Percentiles rank a stretch among this genome's conserved stretches.
These are phyloP conservation scores for Mastacembelus armatus DNA, from an alignment of 2,797 vertebrate genomes.

Conservation along the genomic window DNA sequence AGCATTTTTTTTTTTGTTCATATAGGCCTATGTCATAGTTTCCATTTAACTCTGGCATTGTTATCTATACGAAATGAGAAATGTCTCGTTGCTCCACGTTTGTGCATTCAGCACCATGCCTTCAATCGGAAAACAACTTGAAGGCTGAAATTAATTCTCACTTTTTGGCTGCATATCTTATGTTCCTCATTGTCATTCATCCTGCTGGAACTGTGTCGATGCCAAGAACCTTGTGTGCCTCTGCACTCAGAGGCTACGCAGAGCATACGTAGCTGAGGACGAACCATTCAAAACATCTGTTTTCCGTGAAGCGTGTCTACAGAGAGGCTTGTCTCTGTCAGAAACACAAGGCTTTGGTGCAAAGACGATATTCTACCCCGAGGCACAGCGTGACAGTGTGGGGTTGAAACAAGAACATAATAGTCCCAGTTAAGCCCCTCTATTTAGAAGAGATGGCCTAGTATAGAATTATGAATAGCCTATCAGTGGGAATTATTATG, in stretches of 20 bases:
- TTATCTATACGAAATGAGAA: neutral
- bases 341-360: conserved; percentile 55
- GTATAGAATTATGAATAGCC: conserved; percentile 35
- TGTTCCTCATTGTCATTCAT: conserved; percentile 17
- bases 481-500: conserved; percentile 10
- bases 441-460: conserved; percentile 40
- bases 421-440: conserved; percentile 43
- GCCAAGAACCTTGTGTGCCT: conserved; percentile 26
- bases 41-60: no score
- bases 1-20: no score
- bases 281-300: conserved; percentile 42
- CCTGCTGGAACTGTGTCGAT: conserved; percentile 24
- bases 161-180: neutral
- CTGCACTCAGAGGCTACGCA: conserved; percentile 15
- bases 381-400: conserved; percentile 54
- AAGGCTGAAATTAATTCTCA: neutral
- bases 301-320: conserved; percentile 45
- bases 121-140: neutral
- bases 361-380: conserved; percentile 53
- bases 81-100: neutral
- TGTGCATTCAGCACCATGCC: neutral
- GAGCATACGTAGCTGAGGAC: conserved; percentile 29
- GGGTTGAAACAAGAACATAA: conserved; percentile 50
- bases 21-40: no score
- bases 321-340: conserved; percentile 56